These are phyloP conservation scores for Andrena trimmerana DNA, from an alignment of 2,888 invertebrate species.

Conservation along the genomic window DNA sequence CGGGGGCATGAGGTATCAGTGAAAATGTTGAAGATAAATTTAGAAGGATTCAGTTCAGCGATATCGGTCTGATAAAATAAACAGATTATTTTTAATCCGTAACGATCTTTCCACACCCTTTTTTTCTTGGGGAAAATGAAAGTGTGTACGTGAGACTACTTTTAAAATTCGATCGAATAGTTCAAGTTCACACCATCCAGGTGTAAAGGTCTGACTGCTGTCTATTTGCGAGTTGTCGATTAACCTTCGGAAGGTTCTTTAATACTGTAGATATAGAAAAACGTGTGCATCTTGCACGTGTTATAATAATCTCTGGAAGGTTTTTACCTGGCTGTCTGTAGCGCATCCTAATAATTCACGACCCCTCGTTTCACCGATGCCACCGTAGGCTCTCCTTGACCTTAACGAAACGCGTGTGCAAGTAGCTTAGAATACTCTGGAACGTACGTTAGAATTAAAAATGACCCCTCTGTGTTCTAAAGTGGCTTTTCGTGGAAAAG, in stretches of 20 bases:
- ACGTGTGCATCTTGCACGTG: background rate
- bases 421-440: constrained; percentile 4
- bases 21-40: constrained; percentile 44
- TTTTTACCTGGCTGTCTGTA: constrained; percentile 47
- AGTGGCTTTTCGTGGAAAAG: background rate
- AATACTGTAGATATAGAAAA: constrained; percentile 28
- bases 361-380: constrained; percentile 8
- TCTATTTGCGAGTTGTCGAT: background rate
- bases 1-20: constrained; percentile 35
- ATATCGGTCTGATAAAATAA: constrained; percentile 22
- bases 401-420: constrained; percentile 30
- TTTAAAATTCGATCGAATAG: too few species aligned
- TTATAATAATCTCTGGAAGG: constrained; percentile 16
- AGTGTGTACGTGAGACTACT: too few species aligned
- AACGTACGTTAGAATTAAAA: constrained; percentile 10
- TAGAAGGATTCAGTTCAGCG: constrained; percentile 16
- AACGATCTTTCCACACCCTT: constrained; percentile 29
- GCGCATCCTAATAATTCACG: constrained; percentile 57
- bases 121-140: too few species aligned
- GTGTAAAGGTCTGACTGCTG: background rate
- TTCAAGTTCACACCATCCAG: too few species aligned
- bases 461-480: background rate
- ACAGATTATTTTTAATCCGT: constrained; percentile 8
- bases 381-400: constrained; percentile 53
- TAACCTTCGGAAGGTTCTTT: background rate